phyloP scores from a whole-genome alignment of 2,113 vertebrate genomes.

The Heterotilapia buettikoferi region DNA sequence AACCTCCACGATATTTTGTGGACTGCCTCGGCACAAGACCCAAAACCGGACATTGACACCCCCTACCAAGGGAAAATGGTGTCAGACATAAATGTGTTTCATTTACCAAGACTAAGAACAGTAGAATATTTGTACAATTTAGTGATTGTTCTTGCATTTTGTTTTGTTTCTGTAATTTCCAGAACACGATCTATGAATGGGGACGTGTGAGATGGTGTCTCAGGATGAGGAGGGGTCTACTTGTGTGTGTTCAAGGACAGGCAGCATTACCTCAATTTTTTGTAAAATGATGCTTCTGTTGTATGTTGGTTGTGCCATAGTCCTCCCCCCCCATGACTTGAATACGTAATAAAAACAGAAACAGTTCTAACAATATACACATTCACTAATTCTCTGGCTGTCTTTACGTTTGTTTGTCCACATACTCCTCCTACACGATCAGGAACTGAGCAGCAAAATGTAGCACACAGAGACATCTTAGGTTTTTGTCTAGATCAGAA shows the following conservation, averaged over 20 bases:
- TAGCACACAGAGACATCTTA: background rate
- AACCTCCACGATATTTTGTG: background rate
- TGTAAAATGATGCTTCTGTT: background rate
- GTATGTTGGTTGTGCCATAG: too few relatives aligned
- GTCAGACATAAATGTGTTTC: background rate
- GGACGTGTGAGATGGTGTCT: background rate
- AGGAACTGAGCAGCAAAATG: background rate
- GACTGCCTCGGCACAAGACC: background rate
- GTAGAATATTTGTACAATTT: background rate
- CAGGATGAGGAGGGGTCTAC: background rate
- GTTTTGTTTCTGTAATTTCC: background rate
- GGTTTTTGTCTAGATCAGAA: background rate
- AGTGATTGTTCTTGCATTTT: background rate
- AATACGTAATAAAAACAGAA: background rate
- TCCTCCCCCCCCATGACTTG: background rate
- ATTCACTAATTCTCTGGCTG: background rate
- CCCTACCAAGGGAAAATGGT: background rate
- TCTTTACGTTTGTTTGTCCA: background rate
- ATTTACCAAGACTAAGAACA: background rate
- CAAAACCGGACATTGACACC: background rate
- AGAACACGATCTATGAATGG: background rate
- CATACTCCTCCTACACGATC: background rate
- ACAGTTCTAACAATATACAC: background rate
- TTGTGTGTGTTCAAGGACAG: background rate
- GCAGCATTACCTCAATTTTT: background rate